Conservation (phyloP, 2,888 invertebrate species). For the Tipula unca region DNA sequence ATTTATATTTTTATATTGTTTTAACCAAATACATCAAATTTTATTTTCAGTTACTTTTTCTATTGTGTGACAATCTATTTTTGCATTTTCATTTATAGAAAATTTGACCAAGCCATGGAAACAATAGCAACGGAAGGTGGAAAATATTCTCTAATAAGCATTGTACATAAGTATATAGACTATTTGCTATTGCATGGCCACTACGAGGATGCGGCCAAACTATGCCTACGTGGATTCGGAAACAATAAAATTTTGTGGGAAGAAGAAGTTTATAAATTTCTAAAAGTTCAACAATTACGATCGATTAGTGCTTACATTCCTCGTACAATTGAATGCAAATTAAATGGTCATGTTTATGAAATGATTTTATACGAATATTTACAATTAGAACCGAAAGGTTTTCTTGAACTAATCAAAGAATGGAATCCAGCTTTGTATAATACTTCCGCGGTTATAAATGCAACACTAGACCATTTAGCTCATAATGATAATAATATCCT, state of each 20-base stretch:
- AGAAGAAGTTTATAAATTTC: constrained; percentile 84
- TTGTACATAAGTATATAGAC: constrained; percentile 52
- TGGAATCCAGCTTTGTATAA: constrained; percentile 83
- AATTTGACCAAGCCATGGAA: constrained; percentile 77
- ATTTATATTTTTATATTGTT: no score
- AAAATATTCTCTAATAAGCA: constrained; percentile 32
- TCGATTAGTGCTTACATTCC: constrained; percentile 75
- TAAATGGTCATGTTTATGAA: constrained; percentile 83
- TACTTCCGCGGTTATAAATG: constrained; percentile 74
- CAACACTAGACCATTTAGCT: constrained; percentile 72
- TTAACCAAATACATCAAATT: no score
- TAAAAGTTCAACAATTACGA: constrained; percentile 69
- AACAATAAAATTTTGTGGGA: constrained; percentile 83
- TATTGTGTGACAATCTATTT: no score
- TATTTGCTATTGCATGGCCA: constrained; percentile 61
- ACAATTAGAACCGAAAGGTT: constrained; percentile 72
- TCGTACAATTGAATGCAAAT: constrained; percentile 56
- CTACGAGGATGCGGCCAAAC: constrained; percentile 75
- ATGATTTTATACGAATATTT: constrained; percentile 89
- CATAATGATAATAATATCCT: constrained; percentile 64
- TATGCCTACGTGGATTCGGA: constrained; percentile 77
- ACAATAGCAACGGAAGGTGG: constrained; percentile 64
- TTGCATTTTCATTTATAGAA: constrained; percentile 40
- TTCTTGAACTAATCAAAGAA: constrained; percentile 74
- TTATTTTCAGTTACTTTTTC: no score